Base-by-base conservation (phyloP, 2,888 invertebrate genomes). In the Iselma pallidipennis region DNA sequence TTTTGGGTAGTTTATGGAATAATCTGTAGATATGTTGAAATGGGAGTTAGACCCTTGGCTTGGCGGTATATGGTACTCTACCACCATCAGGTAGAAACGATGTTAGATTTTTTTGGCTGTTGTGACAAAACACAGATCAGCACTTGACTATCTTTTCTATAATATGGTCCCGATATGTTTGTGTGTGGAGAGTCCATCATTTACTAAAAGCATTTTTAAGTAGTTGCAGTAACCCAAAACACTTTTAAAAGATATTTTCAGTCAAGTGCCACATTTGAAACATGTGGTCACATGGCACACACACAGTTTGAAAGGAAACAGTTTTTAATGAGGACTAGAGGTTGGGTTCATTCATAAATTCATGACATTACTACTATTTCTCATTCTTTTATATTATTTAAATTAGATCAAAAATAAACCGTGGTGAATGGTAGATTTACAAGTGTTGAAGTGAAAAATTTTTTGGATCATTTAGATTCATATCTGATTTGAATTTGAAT, bases 141-240 rank as follows among this genome's bases (percentile, higher is more conserved):
- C 73, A 76, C 75, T 74, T 70, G 71, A 74, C 45, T 45, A 45
- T 45, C 45, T 45, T 12, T 21, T 21, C 3, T 45, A 21, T 45
- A n/a, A n/a, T n/a, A 45, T 21, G 21, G 45, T 14, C 21, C 21
- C 21, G 45, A 45, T 45, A 45, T 9, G 21, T 45, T 45, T 21
- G 21, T 45, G 21, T 45, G 21, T 45, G 21, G 21, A 45, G 21
- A 45, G 45, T 45, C 19, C 45, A 45, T n/a, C 45, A 1, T 45
- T 42, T 19, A 45, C 73, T 80, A 78, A 80, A 79, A 80, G 80
- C 80, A 76, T 79, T 79, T 78, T 78, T 77, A 78, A 79, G 77
- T 79, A 79, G 45, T 45, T 21, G 45, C 16, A 21, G 21, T 21
- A 45, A 45, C 78, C 78, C 77, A 74, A 77, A 77, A 79, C 76